These are phyloP conservation scores for Salticus scenicus DNA, from an alignment of 2,888 invertebrate species.

Conservation along the genomic window DNA sequence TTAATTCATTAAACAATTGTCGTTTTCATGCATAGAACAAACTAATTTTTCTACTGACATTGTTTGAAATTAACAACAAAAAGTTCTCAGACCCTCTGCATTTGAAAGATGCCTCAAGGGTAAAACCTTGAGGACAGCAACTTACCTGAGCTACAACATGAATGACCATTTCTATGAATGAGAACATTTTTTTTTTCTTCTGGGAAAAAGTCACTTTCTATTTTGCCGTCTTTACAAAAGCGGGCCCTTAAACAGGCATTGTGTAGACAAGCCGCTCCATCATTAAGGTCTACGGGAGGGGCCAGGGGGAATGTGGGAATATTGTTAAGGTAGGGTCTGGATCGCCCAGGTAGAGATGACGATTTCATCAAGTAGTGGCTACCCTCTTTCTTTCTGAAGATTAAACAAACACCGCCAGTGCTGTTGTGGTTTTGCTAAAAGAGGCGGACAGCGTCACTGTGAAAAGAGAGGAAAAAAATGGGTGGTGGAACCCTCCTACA, in stretches of 20 bases:
- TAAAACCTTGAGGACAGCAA: not conserved
- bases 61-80: no score
- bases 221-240: conserved; percentile 15
- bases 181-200: not conserved
- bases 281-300: not conserved
- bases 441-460: conserved; percentile 1
- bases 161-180: conserved; percentile 17
- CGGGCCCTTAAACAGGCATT: not conserved
- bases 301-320: not conserved
- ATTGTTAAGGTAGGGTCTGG: conserved; percentile 1
- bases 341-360: conserved; percentile 58
- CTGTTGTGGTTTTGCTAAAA: not conserved
- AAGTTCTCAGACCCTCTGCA: no score
- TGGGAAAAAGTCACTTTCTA: conserved; percentile 13
- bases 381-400: not conserved
- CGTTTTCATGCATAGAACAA: no score
- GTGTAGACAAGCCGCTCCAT: not conserved
- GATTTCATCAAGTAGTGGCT: conserved; percentile 31
- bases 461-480: not conserved
- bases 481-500: not conserved
- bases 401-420: conserved; percentile 10
- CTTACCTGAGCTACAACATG: not conserved
- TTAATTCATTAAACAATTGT: no score
- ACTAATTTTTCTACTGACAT: no score
- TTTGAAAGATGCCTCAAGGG: no score